Base-by-base conservation (phyloP, 2,797 vertebrate genomes). In the Sylvilagus floridanus region DNA sequence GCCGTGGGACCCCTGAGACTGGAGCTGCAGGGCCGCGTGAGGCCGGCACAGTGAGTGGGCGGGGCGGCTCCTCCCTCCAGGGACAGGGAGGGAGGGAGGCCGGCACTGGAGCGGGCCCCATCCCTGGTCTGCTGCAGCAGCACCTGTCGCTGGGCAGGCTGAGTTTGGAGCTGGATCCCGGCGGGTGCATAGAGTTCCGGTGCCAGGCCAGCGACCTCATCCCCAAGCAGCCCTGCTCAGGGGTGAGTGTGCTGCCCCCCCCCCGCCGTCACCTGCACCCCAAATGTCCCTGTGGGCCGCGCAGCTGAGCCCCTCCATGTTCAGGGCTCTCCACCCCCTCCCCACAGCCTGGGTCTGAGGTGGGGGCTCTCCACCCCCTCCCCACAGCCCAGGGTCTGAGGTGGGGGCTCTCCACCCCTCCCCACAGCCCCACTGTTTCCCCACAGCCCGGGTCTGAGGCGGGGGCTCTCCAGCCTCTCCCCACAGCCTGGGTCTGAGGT, bases 151-250 rank as follows among this genome's bases (percentile, higher is more conserved):
- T 14, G n/a, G 96, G 82, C 97, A 99, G 99, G 96, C 98, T 99
- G 73, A 97, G 97, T 0, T 97, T 99, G 86, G 98, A 99, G 93
- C 97, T 96, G 50, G 99, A 99, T 42, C 98, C 98, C 0, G 96
- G 97, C 0, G 96, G 97, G 26, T 97, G 95, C 76, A 90, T 99
- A 97, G 97, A 98, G 94, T 99, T 99, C 98, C 24, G 92, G 47
- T 97, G 98, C 8, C 96, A 97, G 3, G 99, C 99, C 11, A 98
- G 99, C 54, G 98, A 99, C 97, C 98, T 99, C 97, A 90, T 99
- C 62, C 98, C 95, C 0, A 92, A 87, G 3, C 52, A 52, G 60
- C 97, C 96, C n/a, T 84, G 54, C 47, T 14, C 47, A 0, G 86
- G 94, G 72, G 98, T 99, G 54, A 98, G 98, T 97, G 63, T 68